Percentiles rank a stretch among this genome's conserved stretches.
phyloP scores from a whole-genome alignment of 2,797 vertebrate species.

The Micropoecilia bifurca region DNA sequence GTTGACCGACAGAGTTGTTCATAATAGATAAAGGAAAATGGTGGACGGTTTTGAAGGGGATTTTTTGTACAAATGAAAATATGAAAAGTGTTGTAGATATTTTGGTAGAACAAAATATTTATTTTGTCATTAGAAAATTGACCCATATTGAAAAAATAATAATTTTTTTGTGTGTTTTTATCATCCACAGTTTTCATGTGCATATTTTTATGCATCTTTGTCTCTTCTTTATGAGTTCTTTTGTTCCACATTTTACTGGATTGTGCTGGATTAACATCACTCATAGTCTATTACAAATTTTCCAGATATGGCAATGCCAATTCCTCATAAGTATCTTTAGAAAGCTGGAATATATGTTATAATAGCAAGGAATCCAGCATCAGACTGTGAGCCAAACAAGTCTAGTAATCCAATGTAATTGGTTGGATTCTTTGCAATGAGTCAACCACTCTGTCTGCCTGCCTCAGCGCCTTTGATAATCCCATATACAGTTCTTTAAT shows the following conservation, averaged over 20 bases:
- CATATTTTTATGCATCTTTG: constrained; percentile 41
- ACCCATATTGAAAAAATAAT: not conserved
- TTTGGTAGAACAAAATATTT: constrained; percentile 27
- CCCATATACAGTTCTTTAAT: constrained; percentile 84
- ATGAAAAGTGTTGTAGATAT: not conserved
- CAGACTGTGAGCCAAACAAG: constrained; percentile 76
- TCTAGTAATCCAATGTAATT: constrained; percentile 81
- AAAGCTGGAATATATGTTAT: constrained; percentile 75
- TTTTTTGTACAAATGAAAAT: not conserved
- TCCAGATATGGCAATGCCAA: constrained; percentile 70
- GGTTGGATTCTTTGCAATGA: constrained; percentile 82
- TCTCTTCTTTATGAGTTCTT: constrained; percentile 70
- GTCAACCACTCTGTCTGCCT: constrained; percentile 78
- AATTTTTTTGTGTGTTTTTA: constrained; percentile 25
- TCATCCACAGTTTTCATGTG: constrained; percentile 40
- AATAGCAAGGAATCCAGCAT: constrained; percentile 73
- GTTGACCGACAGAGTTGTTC: not conserved
- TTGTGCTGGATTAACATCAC: constrained; percentile 77
- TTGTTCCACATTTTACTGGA: constrained; percentile 76
- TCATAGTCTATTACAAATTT: constrained; percentile 78
- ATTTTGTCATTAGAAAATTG: constrained; percentile 21
- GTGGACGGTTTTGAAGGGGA: no score
- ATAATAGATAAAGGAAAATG: constrained; percentile 15
- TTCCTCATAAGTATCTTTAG: constrained; percentile 67
- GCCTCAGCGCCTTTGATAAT: constrained; percentile 79